Evolutionary conservation across 2,113 vertebrate species (phyloP).

Genomic region (Baryphthengus martii): DNA sequence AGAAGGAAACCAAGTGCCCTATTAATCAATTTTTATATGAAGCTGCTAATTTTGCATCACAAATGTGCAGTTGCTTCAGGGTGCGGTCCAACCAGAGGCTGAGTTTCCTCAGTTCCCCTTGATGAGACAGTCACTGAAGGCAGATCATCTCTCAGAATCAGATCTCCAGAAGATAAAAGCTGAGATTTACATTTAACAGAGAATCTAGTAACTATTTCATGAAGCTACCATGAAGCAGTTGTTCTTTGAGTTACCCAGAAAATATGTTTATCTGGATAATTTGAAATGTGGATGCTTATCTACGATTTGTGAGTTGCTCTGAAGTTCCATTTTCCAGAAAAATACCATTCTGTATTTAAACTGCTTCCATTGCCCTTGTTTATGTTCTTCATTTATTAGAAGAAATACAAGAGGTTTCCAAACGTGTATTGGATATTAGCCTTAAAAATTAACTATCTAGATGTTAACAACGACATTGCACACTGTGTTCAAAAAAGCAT

Average conservation of each 20-base stretch:
- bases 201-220: background rate
- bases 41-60: background rate
- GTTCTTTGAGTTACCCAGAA: background rate
- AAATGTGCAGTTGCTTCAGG: background rate
- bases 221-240: background rate
- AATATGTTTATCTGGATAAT: background rate
- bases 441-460: conserved; percentile 12
- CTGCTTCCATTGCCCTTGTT: background rate
- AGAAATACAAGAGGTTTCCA: background rate
- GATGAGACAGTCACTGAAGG: background rate
- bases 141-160: background rate
- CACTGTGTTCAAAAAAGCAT: background rate
- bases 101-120: background rate
- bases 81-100: background rate
- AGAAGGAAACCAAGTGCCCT: background rate
- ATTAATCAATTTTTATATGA: background rate
- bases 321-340: background rate
- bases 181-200: background rate
- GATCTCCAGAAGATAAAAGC: background rate
- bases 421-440: background rate
- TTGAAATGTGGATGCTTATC: background rate
- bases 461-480: background rate
- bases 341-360: background rate
- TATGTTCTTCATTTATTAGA: background rate
- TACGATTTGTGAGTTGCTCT: background rate